Evolutionary conservation across 92 coral and sea anemone genomes (phyloP).

Genomic region (Porites divaricata): DNA sequence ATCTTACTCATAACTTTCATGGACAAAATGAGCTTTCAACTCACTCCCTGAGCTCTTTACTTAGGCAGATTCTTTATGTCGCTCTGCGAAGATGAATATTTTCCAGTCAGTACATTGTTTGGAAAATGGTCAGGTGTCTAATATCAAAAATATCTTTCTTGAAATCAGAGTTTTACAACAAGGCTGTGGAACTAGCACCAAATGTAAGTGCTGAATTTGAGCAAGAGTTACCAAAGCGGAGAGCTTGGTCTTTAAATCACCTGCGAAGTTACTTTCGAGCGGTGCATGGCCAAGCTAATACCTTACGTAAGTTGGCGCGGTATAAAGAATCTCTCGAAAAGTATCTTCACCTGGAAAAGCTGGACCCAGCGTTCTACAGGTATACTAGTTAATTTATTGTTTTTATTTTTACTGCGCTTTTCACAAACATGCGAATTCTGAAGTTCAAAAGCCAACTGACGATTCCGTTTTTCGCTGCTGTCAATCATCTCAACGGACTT

Average conservation of each 20-base stretch:
- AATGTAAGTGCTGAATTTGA: slow-evolving; percentile 54
- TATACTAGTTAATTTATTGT: background rate
- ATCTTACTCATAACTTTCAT: too few species aligned
- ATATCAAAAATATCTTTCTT: background rate
- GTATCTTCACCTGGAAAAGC: slow-evolving; percentile 66
- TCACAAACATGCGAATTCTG: too few species aligned
- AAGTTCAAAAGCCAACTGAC: too few species aligned
- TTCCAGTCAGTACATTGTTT: too few species aligned
- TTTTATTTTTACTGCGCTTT: background rate
- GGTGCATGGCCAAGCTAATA: slow-evolving; percentile 82
- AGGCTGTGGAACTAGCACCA: slow-evolving; percentile 73
- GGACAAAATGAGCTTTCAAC: too few species aligned
- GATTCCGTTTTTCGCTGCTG: too few species aligned
- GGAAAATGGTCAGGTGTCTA: background rate
- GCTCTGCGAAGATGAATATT: too few species aligned
- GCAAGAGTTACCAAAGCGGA: slow-evolving; percentile 50
- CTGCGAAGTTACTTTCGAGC: slow-evolving; percentile 79
- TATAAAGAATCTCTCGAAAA: slow-evolving; percentile 66
- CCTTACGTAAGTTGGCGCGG: slow-evolving; percentile 73
- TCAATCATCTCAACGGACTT: too few species aligned
- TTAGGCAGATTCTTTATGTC: too few species aligned
- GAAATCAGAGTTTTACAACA: slow-evolving; percentile 66
- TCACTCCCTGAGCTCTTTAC: too few species aligned
- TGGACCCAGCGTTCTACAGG: slow-evolving; percentile 70
- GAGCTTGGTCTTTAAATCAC: slow-evolving; percentile 71